Base-by-base conservation (phyloP, 2,888 invertebrate species). In the Sialis lutaria region DNA sequence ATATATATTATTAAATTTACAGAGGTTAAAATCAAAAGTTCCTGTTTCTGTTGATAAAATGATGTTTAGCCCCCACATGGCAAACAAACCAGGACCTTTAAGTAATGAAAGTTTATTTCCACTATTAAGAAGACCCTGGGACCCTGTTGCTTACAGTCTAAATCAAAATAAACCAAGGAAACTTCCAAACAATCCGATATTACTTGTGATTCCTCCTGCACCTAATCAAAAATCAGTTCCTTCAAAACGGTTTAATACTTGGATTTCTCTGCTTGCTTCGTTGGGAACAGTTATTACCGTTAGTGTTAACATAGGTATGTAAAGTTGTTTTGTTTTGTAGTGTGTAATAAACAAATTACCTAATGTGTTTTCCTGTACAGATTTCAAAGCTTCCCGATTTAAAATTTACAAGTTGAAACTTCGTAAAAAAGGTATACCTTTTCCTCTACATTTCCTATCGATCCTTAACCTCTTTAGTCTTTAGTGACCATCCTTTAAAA, bases 31-130 rank as follows among this genome's bases (percentile, higher is more conserved):
- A 59, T 64, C 71, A 8, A 79, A 84, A 67, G 64, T 83, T 49
- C 86, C 87, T 0, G 69, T 70, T 12, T 67, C 86, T 31, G 71
- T 84, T 6, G 86, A 87, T 53, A 79, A 79, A 63, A 79, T 86
- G 74, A 69, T 83, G 39, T 70, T 72, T 44, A 70, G 70, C 9
- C 68, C 75, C 1, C 67, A 62, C 51, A 58, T 64, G 6, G 70
- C 67, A 12, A 60, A 67, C 37, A 64, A 67, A 52, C 55, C 62
- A 13, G 68, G 67, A 12, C 64, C 68, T n/a, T 64, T 70, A 33
- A 73, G 72, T 42, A 73, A 75, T 54, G 82, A 83, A 55, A 73
- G 76, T 6, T 63, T 86, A 31, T 72, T 72, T 39, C 72, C 78
- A 1, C 65, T 86, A 39, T 56, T 81, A 31, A 79, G 80, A 58